phyloP scores from a whole-genome alignment of 1,140 invertebrate genomes.

The Rhagoletis pomonella region DNA sequence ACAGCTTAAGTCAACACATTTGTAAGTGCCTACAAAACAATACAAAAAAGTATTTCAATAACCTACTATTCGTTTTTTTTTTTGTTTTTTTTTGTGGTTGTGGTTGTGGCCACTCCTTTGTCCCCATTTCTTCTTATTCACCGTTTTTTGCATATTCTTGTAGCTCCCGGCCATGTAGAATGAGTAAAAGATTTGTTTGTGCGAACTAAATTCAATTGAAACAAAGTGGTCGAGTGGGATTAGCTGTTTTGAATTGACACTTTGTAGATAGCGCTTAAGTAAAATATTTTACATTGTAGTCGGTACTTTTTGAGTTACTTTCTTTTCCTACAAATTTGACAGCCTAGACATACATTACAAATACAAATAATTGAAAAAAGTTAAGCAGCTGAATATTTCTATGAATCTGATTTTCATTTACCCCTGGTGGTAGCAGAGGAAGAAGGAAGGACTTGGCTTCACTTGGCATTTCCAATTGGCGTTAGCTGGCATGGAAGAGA shows the following conservation, averaged over 20 bases:
- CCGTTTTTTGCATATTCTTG: not conserved
- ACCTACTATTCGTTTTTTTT: not conserved
- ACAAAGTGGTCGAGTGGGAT: conserved; percentile 29
- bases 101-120: not conserved
- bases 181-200: not conserved
- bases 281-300: not conserved
- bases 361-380: no score
- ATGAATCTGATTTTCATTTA: no score
- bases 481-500: no score
- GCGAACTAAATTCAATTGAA: not conserved
- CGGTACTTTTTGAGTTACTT: not conserved
- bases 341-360: no score
- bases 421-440: no score
- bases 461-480: no score
- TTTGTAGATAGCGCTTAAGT: not conserved
- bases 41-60: conserved; percentile 20
- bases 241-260: not conserved
- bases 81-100: not conserved
- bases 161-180: not conserved
- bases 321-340: not conserved
- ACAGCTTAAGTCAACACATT: no score
- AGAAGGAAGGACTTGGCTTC: no score
- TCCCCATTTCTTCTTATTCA: conserved; percentile 31
- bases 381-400: no score
- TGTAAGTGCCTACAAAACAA: not conserved